Evolutionary conservation across 2,888 invertebrate species (phyloP).

Genomic region (Adela reaumurella): DNA sequence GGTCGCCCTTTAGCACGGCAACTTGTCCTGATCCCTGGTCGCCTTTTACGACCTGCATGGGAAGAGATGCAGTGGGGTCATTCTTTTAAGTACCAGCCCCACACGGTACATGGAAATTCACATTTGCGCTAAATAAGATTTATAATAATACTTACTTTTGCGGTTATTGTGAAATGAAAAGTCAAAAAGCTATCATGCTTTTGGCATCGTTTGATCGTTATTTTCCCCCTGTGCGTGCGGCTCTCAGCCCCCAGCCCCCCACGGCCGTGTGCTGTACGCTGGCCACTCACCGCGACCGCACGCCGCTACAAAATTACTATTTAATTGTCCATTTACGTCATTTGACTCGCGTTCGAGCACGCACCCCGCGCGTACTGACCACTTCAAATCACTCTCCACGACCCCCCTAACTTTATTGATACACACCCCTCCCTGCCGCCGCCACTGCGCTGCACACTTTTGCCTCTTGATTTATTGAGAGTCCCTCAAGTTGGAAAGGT

Average conservation of each 20-base stretch:
- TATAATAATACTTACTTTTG: too few relatives aligned
- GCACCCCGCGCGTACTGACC: background rate
- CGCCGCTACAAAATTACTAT: conserved; percentile 19
- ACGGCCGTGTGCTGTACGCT: background rate
- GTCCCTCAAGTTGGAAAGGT: background rate
- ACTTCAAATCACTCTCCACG: background rate
- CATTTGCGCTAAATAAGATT: too few relatives aligned
- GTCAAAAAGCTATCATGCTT: too few relatives aligned
- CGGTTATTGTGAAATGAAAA: too few relatives aligned
- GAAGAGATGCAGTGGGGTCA: too few relatives aligned
- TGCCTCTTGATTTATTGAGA: background rate
- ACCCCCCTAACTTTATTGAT: background rate
- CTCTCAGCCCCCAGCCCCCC: background rate
- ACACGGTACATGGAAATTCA: too few relatives aligned
- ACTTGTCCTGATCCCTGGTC: too few relatives aligned
- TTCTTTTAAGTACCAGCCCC: too few relatives aligned
- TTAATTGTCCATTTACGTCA: conserved; percentile 27
- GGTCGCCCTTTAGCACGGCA: too few relatives aligned
- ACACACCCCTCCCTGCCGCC: background rate
- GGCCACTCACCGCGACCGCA: background rate
- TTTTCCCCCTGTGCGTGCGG: too few relatives aligned
- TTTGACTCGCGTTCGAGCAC: conserved; percentile 18
- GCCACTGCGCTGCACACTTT: background rate
- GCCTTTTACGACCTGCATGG: too few relatives aligned
- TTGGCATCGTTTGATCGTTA: too few relatives aligned